Evolutionary conservation across 1,140 invertebrate species (phyloP).

Genomic region (Euglossa dilemma): DNA sequence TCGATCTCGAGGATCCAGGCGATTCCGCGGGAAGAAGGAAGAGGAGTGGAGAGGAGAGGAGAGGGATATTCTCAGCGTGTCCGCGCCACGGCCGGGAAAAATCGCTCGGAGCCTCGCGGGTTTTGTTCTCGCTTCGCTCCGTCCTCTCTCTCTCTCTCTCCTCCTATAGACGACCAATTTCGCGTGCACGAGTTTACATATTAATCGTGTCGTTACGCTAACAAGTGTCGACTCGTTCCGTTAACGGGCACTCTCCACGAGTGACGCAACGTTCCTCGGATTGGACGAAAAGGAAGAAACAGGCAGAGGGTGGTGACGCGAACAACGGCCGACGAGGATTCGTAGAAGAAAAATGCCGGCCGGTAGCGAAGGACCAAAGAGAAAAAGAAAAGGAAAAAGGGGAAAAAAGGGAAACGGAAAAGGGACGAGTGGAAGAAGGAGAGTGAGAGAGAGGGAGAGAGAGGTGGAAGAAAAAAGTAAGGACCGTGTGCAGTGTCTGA

Average conservation of each 20-base stretch:
- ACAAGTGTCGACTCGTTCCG: conserved; percentile 25
- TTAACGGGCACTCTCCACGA: conserved; percentile 8
- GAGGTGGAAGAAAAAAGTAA: conserved; percentile 16
- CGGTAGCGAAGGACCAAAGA: neutral
- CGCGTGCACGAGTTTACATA: conserved; percentile 27
- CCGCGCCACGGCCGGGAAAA: no score
- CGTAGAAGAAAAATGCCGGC: neutral
- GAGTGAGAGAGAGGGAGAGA: neutral
- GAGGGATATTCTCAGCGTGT: no score
- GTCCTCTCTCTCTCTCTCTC: no score
- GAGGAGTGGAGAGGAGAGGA: no score
- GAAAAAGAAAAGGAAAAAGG: no score
- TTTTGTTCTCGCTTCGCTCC: neutral
- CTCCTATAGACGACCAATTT: conserved; percentile 13
- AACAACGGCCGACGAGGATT: neutral
- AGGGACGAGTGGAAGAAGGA: neutral
- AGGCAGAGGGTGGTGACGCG: neutral
- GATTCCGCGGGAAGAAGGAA: no score
- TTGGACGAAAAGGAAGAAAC: neutral
- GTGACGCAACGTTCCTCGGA: conserved; percentile 20
- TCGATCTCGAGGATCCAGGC: neutral
- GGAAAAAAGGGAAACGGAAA: neutral
- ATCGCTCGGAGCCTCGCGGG: neutral
- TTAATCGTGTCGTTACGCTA: conserved; percentile 47
- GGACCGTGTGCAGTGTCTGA: conserved; percentile 43